These are phyloP conservation scores for Aradophagus sp. DNA, from an alignment of 1,140 invertebrate species.

Conservation along the genomic window DNA sequence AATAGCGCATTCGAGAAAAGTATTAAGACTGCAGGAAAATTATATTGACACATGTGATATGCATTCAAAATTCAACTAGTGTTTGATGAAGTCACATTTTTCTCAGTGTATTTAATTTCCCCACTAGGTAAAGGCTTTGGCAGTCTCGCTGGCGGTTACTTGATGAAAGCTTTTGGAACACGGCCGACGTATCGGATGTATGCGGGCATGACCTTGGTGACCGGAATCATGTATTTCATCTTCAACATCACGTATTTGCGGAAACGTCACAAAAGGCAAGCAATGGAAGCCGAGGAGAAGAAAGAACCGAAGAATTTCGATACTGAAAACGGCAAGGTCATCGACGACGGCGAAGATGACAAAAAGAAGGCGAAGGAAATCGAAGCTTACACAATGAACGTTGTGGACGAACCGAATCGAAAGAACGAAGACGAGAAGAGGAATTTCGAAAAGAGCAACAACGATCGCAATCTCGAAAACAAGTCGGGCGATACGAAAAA, in stretches of 20 bases:
- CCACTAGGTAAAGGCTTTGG: constrained; percentile 86
- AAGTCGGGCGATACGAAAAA: constrained; percentile 8
- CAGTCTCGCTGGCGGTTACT: constrained; percentile 84
- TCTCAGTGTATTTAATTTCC: no score
- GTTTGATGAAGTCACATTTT: no score
- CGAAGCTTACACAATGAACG: constrained; percentile 61
- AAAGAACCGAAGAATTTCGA: constrained; percentile 66
- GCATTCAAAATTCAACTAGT: no score
- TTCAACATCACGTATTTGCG: constrained; percentile 81
- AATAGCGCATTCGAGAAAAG: no score
- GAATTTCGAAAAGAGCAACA: constrained; percentile 22
- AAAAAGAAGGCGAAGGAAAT: constrained; percentile 39
- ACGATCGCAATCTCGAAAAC: constrained; percentile 43
- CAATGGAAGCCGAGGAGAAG: constrained; percentile 77
- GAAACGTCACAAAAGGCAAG: constrained; percentile 73
- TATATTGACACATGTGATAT: no score
- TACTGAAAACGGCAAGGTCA: constrained; percentile 64
- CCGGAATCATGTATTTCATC: constrained; percentile 81
- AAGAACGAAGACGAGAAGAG: constrained; percentile 40
- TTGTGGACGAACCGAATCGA: constrained; percentile 26
- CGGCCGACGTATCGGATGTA: constrained; percentile 85
- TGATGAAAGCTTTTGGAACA: constrained; percentile 84
- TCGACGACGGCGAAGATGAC: constrained; percentile 55
- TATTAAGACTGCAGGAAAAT: no score
- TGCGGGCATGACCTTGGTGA: constrained; percentile 77